Percentiles rank a stretch among this genome's conserved stretches.
Evolutionary conservation across 1,140 invertebrate genomes (phyloP).

Genomic region (Lordiphosa clarofinis): DNA sequence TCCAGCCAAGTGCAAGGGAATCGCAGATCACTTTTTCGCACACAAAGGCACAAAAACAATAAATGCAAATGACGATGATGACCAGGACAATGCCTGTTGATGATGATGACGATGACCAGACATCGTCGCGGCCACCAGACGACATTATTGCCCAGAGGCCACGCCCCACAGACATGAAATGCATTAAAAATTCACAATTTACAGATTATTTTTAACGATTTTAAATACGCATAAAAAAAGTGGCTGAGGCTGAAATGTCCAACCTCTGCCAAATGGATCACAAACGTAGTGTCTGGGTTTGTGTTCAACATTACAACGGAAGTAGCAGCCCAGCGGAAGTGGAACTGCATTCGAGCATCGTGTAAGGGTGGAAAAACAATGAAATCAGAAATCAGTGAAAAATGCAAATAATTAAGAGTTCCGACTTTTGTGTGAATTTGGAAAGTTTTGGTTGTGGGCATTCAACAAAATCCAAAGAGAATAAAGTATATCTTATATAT

Average conservation of each 20-base stretch:
- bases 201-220: constrained; percentile 77
- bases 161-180: constrained; percentile 61
- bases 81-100: constrained; percentile 21
- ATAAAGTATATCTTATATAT: too few species aligned
- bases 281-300: constrained; percentile 25
- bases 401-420: constrained; percentile 50
- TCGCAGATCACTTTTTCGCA: constrained; percentile 71
- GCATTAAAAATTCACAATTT: constrained; percentile 77
- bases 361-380: constrained; percentile 7
- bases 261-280: constrained; percentile 57
- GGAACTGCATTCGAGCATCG: constrained; percentile 9
- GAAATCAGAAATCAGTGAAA: constrained; percentile 33
- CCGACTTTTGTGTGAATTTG: constrained; percentile 8
- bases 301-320: constrained; percentile 38
- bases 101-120: constrained; percentile 39
- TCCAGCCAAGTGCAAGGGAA: constrained; percentile 56
- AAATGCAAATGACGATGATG: constrained; percentile 65
- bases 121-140: constrained; percentile 52
- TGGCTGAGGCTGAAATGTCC: constrained; percentile 10
- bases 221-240: constrained; percentile 68
- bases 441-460: not conserved
- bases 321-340: constrained; percentile 40
- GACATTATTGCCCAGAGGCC: constrained; percentile 44
- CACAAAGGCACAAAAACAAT: constrained; percentile 74
- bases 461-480: not conserved